Base-by-base conservation (phyloP, 2,888 invertebrate species). In the Habroteleia sp. region DNA sequence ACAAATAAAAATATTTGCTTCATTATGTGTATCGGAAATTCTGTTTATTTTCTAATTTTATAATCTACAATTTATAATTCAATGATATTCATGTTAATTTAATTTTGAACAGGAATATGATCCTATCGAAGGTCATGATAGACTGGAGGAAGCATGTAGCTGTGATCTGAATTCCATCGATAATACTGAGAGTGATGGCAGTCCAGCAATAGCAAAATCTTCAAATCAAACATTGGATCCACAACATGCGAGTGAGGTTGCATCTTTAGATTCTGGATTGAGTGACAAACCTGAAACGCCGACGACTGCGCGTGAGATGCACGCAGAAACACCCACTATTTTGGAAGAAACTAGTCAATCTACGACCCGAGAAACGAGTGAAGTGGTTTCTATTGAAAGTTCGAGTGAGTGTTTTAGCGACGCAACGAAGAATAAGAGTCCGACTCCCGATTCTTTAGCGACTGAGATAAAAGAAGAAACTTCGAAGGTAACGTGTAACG, bases 341-440 rank as follows among this genome's bases (percentile, higher is more conserved):
- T 79, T 84, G 16, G 88, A 88, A 35, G 20, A 60, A 35, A 42
- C 37, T 3, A 44, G 60, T 14, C 37, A 37, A 16, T 46, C 66
- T 10, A 86, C 85, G 1, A 85, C 84, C 1, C 87, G 84, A 3
- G 87, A 88, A 35, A 84, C 90, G 85, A 89, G 91, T 84, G 90
- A 90, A 82, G 88, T 90, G 20, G 89, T 90, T 13, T 88, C 91
- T 58, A 90, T 90, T 76, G 91, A 90, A 66, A 89, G 90, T 83
- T 90, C 91, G 75, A 91, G 90, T 81, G 91, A 91, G 75, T 83
- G 90, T 66, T 93, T 92, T 83, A 93, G 92, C 89, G 92, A 93
- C 86, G 91, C 92, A 77, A 92, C 92, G 80, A 93, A 93, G 86
- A 91, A 91, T 80, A 92, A 80, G 46, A 81, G 78, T 23, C 80